phyloP scores from a whole-genome alignment of 2,113 vertebrate genomes.

The Gymnorhina tibicen region DNA sequence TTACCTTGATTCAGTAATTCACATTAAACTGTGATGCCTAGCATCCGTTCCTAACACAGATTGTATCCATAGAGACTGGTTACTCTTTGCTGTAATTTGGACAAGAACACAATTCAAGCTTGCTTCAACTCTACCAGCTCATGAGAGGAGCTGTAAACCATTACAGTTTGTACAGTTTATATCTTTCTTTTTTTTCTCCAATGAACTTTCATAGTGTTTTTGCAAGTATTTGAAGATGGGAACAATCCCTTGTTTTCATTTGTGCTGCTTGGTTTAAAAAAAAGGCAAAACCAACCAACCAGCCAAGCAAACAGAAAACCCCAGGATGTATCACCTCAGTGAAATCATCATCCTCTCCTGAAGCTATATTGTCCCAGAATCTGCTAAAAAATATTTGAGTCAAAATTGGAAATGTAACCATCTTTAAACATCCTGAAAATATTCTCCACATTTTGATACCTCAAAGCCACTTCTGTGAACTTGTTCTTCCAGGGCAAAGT shows the following conservation, averaged over 20 bases:
- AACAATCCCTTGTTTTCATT: neutral
- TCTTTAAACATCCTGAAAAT: neutral
- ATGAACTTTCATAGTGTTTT: neutral
- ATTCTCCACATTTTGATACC: neutral
- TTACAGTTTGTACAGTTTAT: neutral
- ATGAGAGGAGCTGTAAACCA: neutral
- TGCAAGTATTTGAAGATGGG: neutral
- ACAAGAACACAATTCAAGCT: neutral
- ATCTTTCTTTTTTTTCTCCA: neutral
- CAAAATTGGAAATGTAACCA: neutral
- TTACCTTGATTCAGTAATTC: neutral
- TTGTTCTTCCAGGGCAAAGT: neutral
- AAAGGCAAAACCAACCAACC: neutral
- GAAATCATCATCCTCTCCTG: neutral
- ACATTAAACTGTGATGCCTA: neutral
- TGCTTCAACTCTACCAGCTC: neutral
- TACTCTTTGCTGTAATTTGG: neutral
- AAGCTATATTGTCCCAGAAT: neutral
- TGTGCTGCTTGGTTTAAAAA: neutral
- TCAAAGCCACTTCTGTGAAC: neutral
- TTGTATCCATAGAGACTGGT: neutral
- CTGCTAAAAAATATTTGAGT: neutral
- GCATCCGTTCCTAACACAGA: neutral
- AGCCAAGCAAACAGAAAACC: neutral
- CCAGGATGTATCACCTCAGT: neutral